These are phyloP conservation scores for Netelia virgata DNA, from an alignment of 2,888 invertebrate species.

Conservation along the genomic window DNA sequence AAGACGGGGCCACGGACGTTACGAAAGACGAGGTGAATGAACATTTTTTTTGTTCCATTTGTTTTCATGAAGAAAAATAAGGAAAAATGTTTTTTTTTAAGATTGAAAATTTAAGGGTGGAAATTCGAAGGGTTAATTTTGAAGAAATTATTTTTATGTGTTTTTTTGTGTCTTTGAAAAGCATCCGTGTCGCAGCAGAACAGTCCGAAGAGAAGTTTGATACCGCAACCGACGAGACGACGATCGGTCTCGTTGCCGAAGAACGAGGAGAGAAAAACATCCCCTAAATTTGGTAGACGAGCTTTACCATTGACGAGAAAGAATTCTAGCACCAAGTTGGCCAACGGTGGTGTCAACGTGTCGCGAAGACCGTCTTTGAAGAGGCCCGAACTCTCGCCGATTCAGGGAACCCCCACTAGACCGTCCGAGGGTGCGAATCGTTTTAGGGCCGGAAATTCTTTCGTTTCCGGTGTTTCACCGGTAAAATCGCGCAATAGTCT, in stretches of 20 bases:
- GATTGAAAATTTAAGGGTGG: not conserved
- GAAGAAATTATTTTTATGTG: slow-evolving; percentile 26
- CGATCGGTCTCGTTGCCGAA: slow-evolving; percentile 79
- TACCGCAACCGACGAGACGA: slow-evolving; percentile 80
- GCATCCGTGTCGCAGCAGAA: slow-evolving; percentile 81
- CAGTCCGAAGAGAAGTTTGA: slow-evolving; percentile 81
- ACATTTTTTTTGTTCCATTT: not conserved
- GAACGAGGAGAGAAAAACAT: slow-evolving; percentile 70
- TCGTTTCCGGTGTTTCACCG: slow-evolving; percentile 68
- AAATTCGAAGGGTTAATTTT: not conserved
- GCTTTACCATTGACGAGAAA: slow-evolving; percentile 66
- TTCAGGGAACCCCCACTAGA: slow-evolving; percentile 81
- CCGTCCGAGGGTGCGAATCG: slow-evolving; percentile 57
- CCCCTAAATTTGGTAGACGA: slow-evolving; percentile 78
- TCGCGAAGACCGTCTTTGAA: slow-evolving; percentile 65
- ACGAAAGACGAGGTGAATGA: slow-evolving; percentile 75
- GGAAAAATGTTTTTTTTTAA: not conserved
- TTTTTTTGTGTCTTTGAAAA: slow-evolving; percentile 61
- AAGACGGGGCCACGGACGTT: slow-evolving; percentile 60
- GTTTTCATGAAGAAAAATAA: slow-evolving; percentile 17
- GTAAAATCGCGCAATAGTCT: slow-evolving; percentile 52
- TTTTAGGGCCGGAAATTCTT: slow-evolving; percentile 58
- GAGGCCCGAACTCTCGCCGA: slow-evolving; percentile 78
- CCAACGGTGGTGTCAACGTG: not conserved
- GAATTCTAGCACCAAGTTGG: slow-evolving; percentile 2